Conservation (phyloP, 2,888 invertebrate species). For the Neoscelio sp. region DNA sequence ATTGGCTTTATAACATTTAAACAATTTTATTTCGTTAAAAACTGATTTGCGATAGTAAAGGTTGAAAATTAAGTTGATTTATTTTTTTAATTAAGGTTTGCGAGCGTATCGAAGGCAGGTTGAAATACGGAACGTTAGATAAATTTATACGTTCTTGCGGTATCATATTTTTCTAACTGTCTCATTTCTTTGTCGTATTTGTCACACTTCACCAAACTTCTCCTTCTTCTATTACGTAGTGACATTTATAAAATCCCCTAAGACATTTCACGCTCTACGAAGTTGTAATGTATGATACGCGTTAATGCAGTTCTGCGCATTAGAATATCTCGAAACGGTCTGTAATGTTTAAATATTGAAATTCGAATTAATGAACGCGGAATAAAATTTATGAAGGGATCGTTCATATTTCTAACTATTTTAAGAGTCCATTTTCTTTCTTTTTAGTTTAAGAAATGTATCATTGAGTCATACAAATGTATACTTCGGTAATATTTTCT, state of each 20-base stretch:
- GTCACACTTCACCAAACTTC: conserved; percentile 33
- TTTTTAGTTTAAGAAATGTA: no score
- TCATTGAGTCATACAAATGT: no score
- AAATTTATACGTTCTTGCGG: conserved; percentile 48
- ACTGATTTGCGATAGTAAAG: no score
- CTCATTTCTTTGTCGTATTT: conserved; percentile 36
- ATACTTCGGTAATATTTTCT: no score
- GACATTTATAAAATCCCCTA: conserved; percentile 26
- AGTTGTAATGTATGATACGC: not conserved
- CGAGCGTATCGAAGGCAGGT: conserved; percentile 19
- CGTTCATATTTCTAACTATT: no score
- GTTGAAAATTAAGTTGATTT: conserved; percentile 26
- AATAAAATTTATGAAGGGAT: no score
- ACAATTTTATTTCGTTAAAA: no score
- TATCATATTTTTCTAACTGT: conserved; percentile 45
- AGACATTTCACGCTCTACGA: conserved; percentile 7
- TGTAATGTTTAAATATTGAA: no score
- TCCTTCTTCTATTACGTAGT: conserved; percentile 6
- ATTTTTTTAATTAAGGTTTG: conserved; percentile 57
- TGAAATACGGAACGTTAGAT: conserved; percentile 26
- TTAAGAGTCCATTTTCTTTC: no score
- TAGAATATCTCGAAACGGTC: not conserved
- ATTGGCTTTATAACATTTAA: no score
- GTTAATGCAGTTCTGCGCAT: not conserved
- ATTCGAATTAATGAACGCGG: no score